Percentiles rank a stretch among this genome's conserved stretches.
phyloP scores from a whole-genome alignment of 2,888 invertebrate genomes.

The Agelastica alni region DNA sequence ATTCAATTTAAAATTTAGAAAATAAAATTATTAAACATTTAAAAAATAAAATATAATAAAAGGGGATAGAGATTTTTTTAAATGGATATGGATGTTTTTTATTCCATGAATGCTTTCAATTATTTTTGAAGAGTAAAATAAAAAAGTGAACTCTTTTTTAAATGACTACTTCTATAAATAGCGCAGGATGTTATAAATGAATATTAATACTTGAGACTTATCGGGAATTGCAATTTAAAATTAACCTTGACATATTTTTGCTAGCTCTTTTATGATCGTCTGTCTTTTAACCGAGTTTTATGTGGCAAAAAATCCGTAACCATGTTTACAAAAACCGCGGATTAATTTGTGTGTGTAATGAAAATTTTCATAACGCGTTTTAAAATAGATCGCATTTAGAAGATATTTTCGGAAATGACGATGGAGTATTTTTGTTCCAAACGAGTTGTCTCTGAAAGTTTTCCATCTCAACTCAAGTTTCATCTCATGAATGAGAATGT shows the following conservation, averaged over 20 bases:
- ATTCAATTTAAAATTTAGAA: too few species aligned
- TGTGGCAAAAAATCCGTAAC: background rate
- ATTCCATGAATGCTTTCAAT: background rate
- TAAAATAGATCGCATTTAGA: slow-evolving; percentile 36
- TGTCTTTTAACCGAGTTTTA: background rate
- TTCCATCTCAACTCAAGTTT: slow-evolving; percentile 7
- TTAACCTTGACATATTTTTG: too few species aligned
- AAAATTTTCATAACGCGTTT: slow-evolving; percentile 29
- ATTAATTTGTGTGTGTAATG: slow-evolving; percentile 17
- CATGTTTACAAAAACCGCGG: slow-evolving; percentile 13
- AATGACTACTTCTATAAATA: too few species aligned
- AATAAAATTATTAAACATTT: too few species aligned
- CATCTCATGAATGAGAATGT: background rate
- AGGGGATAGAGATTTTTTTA: too few species aligned
- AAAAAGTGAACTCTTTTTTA: background rate
- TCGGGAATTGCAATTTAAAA: too few species aligned
- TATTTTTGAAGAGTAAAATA: background rate
- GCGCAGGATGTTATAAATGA: too few species aligned
- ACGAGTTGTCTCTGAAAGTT: slow-evolving; percentile 21
- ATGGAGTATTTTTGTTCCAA: slow-evolving; percentile 33
- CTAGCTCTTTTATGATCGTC: too few species aligned
- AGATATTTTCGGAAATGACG: slow-evolving; percentile 48
- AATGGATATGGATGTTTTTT: too few species aligned
- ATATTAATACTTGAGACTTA: too few species aligned
- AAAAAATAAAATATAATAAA: too few species aligned